A percentile compares a stretch with the other conserved stretches of the same genome.
phyloP scores from a whole-genome alignment of 2,888 invertebrate species.

The Yponomeuta malinellus region DNA sequence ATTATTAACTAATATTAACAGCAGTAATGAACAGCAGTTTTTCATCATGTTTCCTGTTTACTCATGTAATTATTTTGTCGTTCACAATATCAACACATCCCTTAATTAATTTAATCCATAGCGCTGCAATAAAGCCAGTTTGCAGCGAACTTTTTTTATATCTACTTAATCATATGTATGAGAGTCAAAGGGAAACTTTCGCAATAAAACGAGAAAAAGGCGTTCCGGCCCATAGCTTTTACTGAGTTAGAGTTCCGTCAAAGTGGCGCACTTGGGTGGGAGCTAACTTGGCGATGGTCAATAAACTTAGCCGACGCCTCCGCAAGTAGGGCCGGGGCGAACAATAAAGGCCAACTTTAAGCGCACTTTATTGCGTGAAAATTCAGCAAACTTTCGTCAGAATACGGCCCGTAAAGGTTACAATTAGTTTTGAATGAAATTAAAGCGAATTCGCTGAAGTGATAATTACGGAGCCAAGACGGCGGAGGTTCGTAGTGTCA shows the following conservation, averaged over 20 bases:
- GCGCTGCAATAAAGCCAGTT: not conserved
- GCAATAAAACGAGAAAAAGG: conserved; percentile 65
- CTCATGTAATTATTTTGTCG: not conserved
- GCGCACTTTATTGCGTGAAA: conserved; percentile 42
- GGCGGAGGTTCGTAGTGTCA: conserved; percentile 15
- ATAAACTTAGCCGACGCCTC: conserved; percentile 47
- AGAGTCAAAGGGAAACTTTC: conserved; percentile 46
- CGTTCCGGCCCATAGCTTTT: conserved; percentile 56
- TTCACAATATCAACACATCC: not conserved
- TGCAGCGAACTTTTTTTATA: conserved; percentile 11
- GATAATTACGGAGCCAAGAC: conserved; percentile 3
- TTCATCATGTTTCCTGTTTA: not conserved
- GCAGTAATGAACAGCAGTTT: not conserved
- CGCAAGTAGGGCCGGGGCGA: conserved; percentile 30
- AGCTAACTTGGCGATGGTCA: conserved; percentile 59
- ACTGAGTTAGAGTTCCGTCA: conserved; percentile 60
- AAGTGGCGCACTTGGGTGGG: conserved; percentile 54
- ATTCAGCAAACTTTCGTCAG: conserved; percentile 31
- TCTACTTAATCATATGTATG: conserved; percentile 40
- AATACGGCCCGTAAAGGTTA: conserved; percentile 1
- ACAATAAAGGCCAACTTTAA: conserved; percentile 37
- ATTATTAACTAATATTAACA: too few relatives aligned
- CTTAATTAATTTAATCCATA: conserved; percentile 5
- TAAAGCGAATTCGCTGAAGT: not conserved
- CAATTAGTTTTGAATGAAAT: not conserved